A percentile compares a stretch with the other conserved stretches of the same genome.
Evolutionary conservation across 1,140 invertebrate genomes (phyloP).

Genomic region (Drosophila sp.): DNA sequence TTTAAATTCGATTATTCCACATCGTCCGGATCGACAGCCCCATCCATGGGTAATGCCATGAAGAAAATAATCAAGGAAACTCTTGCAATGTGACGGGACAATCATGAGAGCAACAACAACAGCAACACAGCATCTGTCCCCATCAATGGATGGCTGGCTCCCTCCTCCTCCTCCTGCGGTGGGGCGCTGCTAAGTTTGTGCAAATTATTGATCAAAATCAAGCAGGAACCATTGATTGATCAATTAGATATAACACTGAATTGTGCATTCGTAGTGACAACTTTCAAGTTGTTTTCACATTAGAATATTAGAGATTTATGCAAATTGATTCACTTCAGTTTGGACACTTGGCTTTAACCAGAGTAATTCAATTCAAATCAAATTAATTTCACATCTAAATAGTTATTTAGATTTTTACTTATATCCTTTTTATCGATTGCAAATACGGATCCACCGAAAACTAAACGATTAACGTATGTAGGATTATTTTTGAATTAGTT

Average conservation of each 20-base stretch:
- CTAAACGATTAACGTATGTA: not conserved
- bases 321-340: constrained; percentile 1
- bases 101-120: not conserved
- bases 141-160: not conserved
- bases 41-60: constrained; percentile 93
- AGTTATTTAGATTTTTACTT: not conserved
- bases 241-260: not conserved
- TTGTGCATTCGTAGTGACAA: not conserved
- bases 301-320: not conserved
- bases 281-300: not conserved
- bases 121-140: not conserved
- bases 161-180: not conserved
- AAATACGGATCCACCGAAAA: constrained; percentile 6
- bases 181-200: not conserved
- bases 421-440: constrained; percentile 10
- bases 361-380: too few relatives aligned
- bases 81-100: constrained; percentile 87
- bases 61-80: constrained; percentile 95
- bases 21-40: constrained; percentile 86
- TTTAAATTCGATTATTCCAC: constrained; percentile 93
- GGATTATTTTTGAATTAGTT: not conserved
- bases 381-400: not conserved
- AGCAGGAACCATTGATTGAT: not conserved
- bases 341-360: constrained; percentile 3
- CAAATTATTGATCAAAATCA: not conserved